A percentile compares a stretch with the other conserved stretches of the same genome.
Evolutionary conservation across 2,797 vertebrate species (phyloP).

Genomic region (Mormyrus hasselquistii): DNA sequence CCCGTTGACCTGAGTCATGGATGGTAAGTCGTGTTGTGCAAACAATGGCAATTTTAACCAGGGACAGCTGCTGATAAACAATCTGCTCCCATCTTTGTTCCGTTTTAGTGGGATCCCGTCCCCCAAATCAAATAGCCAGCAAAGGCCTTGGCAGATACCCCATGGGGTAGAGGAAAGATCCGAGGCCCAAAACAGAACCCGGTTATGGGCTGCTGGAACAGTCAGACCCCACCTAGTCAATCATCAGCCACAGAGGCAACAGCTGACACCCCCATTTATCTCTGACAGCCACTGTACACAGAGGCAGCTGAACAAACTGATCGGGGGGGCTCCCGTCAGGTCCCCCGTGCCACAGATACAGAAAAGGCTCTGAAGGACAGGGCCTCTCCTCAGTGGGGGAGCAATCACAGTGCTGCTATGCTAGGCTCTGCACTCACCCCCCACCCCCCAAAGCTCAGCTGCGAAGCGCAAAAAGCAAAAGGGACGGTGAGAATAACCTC

Average conservation of each 20-base stretch:
- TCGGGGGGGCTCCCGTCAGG: background rate
- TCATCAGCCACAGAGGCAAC: background rate
- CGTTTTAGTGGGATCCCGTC: slow-evolving; percentile 5
- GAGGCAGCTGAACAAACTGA: background rate
- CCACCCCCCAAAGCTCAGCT: slow-evolving; percentile 21
- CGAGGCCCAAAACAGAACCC: background rate
- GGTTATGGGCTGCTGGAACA: background rate
- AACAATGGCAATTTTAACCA: background rate
- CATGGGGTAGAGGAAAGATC: background rate
- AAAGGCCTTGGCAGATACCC: background rate
- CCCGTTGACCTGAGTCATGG: background rate
- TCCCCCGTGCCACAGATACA: background rate
- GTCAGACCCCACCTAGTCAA: background rate
- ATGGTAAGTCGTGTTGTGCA: background rate
- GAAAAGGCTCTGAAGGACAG: background rate
- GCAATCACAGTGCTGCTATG: background rate
- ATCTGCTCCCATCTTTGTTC: background rate
- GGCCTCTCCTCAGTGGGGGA: background rate
- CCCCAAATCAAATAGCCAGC: background rate
- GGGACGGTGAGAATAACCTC: background rate
- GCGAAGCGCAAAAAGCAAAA: background rate
- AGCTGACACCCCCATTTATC: background rate
- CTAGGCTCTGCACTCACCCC: slow-evolving; percentile 33
- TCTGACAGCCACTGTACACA: background rate
- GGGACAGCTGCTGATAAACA: background rate